Percentiles rank a stretch among this genome's conserved stretches.
phyloP scores from a whole-genome alignment of 1,140 invertebrate genomes.

The Musca vetustissima region DNA sequence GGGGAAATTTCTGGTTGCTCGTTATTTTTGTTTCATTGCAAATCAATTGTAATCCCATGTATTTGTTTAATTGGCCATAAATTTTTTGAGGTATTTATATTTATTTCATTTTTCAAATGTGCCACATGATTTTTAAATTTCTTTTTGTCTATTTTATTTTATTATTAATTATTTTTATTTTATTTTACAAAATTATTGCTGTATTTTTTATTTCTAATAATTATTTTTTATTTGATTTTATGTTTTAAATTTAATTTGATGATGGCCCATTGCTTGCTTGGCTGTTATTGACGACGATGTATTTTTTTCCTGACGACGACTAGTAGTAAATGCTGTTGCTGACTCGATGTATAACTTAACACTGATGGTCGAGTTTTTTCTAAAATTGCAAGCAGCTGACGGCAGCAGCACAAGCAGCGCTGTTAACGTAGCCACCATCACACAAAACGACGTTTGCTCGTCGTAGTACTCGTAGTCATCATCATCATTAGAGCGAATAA shows the following conservation, averaged over 20 bases:
- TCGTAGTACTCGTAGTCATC: too few relatives aligned
- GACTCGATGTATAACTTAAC: conserved; percentile 34
- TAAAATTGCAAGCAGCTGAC: conserved; percentile 29
- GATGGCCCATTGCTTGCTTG: not conserved
- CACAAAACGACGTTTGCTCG: too few relatives aligned
- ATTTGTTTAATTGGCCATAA: too few relatives aligned
- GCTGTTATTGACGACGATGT: not conserved
- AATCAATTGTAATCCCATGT: too few relatives aligned
- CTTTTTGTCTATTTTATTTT: too few relatives aligned
- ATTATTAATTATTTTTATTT: not conserved
- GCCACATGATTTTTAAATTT: too few relatives aligned
- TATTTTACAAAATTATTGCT: not conserved
- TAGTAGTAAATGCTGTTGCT: conserved; percentile 28
- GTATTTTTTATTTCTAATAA: not conserved
- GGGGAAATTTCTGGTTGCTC: too few relatives aligned
- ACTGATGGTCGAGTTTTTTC: conserved; percentile 32
- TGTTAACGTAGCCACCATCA: not conserved
- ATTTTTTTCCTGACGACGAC: too few relatives aligned
- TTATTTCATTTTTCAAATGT: too few relatives aligned
- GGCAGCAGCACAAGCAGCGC: not conserved
- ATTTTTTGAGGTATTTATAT: too few relatives aligned
- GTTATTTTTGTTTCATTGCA: too few relatives aligned
- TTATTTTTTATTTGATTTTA: conserved; percentile 2
- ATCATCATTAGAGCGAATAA: not conserved
- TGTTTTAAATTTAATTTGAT: not conserved